phyloP scores from a whole-genome alignment of 2,797 vertebrate species.

The Chloroceryle inda region DNA sequence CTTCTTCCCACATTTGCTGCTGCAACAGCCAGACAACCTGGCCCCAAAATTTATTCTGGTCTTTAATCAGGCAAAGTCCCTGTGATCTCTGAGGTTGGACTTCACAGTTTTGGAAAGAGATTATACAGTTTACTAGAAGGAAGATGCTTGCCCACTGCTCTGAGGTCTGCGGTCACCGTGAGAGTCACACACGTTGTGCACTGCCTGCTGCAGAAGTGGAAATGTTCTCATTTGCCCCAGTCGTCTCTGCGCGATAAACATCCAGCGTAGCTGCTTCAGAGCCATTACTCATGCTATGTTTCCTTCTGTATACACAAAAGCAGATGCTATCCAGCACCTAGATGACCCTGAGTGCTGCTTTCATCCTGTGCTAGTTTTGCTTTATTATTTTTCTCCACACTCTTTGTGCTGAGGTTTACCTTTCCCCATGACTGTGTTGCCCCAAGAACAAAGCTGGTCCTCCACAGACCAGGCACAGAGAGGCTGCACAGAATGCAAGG shows the following conservation, averaged over 20 bases:
- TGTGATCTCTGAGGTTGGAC: conserved; percentile 42
- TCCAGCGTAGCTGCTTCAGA: background rate
- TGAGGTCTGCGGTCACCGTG: background rate
- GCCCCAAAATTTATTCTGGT: conserved; percentile 53
- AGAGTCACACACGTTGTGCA: background rate
- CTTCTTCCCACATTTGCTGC: conserved; percentile 54
- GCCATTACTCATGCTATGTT: background rate
- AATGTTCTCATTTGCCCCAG: background rate
- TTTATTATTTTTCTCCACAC: background rate
- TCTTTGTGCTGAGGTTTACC: background rate
- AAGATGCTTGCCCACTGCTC: background rate
- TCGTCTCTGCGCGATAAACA: background rate
- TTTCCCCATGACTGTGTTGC: background rate
- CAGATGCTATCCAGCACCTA: conserved; percentile 54
- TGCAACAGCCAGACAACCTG: conserved; percentile 60
- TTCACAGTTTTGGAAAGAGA: background rate
- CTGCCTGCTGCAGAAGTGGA: background rate
- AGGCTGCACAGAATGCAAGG: background rate
- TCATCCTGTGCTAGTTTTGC: background rate
- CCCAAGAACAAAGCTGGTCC: background rate
- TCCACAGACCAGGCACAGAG: background rate
- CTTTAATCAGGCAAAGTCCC: conserved; percentile 58
- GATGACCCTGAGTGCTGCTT: conserved; percentile 12
- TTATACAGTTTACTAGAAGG: background rate
- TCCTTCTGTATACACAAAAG: background rate